Conservation (phyloP, 2,888 invertebrate species). For the Cyclophora albipunctata region DNA sequence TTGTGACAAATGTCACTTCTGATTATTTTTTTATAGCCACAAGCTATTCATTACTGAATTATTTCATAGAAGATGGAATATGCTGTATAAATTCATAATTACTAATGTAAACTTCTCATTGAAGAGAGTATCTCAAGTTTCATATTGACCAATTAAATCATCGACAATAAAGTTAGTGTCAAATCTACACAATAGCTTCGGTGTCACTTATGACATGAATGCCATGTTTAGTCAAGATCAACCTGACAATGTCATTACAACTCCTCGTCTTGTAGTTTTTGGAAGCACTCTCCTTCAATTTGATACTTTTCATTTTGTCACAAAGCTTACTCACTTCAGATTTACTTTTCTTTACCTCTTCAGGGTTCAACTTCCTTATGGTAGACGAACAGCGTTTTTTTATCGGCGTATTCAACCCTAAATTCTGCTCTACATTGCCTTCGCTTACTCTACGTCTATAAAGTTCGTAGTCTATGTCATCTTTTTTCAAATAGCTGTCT, state of each 20-base stretch:
- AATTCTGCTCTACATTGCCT: conserved; percentile 42
- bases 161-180: too few relatives aligned
- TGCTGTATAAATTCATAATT: too few relatives aligned
- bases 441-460: conserved; percentile 58
- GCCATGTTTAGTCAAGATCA: conserved; percentile 85
- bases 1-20: too few relatives aligned
- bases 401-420: conserved; percentile 22
- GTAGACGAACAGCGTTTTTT: conserved; percentile 64
- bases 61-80: too few relatives aligned
- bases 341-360: conserved; percentile 63
- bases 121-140: too few relatives aligned
- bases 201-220: conserved; percentile 87
- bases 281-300: conserved; percentile 49
- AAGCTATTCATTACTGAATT: too few relatives aligned
- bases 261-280: conserved; percentile 61
- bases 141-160: too few relatives aligned
- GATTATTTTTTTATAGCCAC: too few relatives aligned
- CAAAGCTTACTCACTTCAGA: conserved; percentile 71
- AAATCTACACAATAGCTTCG: conserved; percentile 78
- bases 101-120: too few relatives aligned
- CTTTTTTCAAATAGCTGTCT: conserved; percentile 74
- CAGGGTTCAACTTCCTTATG: conserved; percentile 50
- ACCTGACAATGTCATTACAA: conserved; percentile 79
- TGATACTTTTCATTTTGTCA: conserved; percentile 63
- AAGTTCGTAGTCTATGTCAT: conserved; percentile 48